Evolutionary conservation across 2,797 vertebrate species (phyloP).

Genomic region (Cyclura pinguis): DNA sequence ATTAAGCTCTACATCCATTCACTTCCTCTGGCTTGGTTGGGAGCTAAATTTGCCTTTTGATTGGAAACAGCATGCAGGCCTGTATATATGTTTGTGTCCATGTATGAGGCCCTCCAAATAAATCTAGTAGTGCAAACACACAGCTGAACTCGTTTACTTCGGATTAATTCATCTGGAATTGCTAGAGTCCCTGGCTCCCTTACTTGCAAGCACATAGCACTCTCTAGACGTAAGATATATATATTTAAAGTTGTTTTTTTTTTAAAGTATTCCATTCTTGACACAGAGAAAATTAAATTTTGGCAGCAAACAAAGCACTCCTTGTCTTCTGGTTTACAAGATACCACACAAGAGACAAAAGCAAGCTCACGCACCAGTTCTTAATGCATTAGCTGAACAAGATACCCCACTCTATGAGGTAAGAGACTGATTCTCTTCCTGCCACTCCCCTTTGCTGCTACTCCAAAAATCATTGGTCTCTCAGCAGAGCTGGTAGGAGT

Average conservation of each 20-base stretch:
- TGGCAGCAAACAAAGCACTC: not conserved
- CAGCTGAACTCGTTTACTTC: not conserved
- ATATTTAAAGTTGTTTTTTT: not conserved
- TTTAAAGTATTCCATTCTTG: not conserved
- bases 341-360: not conserved
- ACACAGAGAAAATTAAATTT: no score
- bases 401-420: no score
- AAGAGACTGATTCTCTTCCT: no score
- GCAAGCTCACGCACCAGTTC: no score
- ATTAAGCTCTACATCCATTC: conserved; percentile 16
- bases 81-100: not conserved
- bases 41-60: conserved; percentile 23
- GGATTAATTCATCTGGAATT: not conserved
- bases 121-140: not conserved
- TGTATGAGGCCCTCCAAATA: not conserved
- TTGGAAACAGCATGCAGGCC: not conserved
- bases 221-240: not conserved
- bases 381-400: not conserved
- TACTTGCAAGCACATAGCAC: not conserved
- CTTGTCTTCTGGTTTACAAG: not conserved
- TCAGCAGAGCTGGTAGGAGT: no score
- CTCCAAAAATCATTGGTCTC: no score
- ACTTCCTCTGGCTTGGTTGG: not conserved
- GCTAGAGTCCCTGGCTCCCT: not conserved
- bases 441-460: no score